These are phyloP conservation scores for Cataglyphis albicans DNA, from an alignment of 2,888 invertebrate species.

Conservation along the genomic window DNA sequence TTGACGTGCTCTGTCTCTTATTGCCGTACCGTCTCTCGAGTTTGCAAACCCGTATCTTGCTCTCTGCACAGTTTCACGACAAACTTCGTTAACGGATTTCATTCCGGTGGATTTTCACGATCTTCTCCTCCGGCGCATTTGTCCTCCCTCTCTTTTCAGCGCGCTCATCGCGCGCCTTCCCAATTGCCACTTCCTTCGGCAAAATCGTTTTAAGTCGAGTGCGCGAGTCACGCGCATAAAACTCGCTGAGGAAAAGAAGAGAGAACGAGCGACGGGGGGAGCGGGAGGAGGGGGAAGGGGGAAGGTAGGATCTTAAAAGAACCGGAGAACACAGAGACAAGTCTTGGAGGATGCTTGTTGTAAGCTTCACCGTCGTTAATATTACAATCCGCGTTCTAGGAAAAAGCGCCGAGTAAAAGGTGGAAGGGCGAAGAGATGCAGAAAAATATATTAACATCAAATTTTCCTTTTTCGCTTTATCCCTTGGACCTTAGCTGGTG, in stretches of 20 bases:
- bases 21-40: conserved; percentile 50
- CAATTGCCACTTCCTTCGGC: conserved; percentile 65
- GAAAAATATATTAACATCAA: conserved; percentile 81
- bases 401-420: conserved; percentile 40
- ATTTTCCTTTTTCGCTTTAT: conserved; percentile 70
- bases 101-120: conserved; percentile 69
- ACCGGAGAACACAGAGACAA: conserved; percentile 43
- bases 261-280: neutral
- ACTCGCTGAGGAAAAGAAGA: conserved; percentile 55
- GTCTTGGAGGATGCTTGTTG: conserved; percentile 40
- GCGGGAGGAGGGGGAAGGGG: no score
- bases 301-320: conserved; percentile 7
- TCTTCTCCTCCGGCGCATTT: conserved; percentile 40
- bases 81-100: conserved; percentile 78
- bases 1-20: neutral
- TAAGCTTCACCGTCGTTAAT: conserved; percentile 63
- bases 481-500: neutral
- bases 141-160: neutral
- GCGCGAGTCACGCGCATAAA: conserved; percentile 66
- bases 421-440: conserved; percentile 61
- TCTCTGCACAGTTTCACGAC: conserved; percentile 70
- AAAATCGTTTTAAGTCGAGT: conserved; percentile 68
- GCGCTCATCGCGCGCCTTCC: conserved; percentile 47
- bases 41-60: conserved; percentile 74
- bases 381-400: conserved; percentile 58